Base-by-base conservation (phyloP, 1,140 invertebrate genomes). In the Carcinoscorpius rotundicauda region DNA sequence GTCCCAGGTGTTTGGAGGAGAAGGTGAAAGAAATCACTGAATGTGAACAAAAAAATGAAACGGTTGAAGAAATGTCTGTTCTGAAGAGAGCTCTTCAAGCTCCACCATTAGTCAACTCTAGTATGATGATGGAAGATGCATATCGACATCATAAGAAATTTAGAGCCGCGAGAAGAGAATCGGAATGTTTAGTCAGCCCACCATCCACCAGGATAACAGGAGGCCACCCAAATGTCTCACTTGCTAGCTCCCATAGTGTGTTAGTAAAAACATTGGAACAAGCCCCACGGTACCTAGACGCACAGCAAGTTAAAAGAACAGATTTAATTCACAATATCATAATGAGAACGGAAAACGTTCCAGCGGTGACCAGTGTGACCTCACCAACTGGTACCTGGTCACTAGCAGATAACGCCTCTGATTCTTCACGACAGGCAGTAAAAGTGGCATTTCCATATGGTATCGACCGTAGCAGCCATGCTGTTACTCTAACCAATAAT, bases 91-190 rank as follows among this genome's bases (percentile, higher is more conserved):
- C 93, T 0, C 81, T 95, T 1, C 90, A 94, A 75, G 91, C 91
- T 3, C 92, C 92, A 2, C 92, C 92, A 0, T 78, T 93, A 3
- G 62, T 74, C 49, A 72, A 69, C 61, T 64, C 67, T 4, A 89
- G 89, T 72, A 87, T 88, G 2, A 76, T 94, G 55, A 93, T 94
- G 90, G 91, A 93, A 74, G 91, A 93, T 77, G 91, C 91, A 2
- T 94, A 94, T 79, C 91, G 93, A 73, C 90, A 91, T 58, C 92
- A 95, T 80, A 95, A 95, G 76, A 95, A 95, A 75, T 94, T 95
- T 82, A 83, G 91, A 4, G 72, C 71, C n/a, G 69, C 72, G 87
- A 88, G 0, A 76, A 89, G 71, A 78, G 88, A 4, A 63, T 53
- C 64, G 4, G 65, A 69, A 49, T 58, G 67, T 53, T 62, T 66